A percentile compares a stretch with the other conserved stretches of the same genome.
phyloP scores from a whole-genome alignment of 2,113 vertebrate genomes.

The Benitochromis conjunctus region DNA sequence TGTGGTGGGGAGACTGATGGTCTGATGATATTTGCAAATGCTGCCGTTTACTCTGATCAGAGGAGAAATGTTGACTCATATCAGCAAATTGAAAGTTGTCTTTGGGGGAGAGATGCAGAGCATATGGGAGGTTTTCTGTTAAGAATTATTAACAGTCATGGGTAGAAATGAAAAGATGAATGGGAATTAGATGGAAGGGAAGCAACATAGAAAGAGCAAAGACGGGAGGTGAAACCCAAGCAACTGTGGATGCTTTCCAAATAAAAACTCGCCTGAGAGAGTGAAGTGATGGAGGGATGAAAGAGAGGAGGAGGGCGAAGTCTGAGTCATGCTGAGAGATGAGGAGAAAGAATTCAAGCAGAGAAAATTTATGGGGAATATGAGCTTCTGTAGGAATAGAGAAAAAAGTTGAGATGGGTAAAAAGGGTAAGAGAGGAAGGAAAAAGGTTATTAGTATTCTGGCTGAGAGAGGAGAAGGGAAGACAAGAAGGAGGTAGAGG shows the following conservation, averaged over 20 bases:
- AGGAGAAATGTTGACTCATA: not conserved
- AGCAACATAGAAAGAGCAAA: not conserved
- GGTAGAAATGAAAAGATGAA: not conserved
- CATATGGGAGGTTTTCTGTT: not conserved
- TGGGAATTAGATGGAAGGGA: not conserved
- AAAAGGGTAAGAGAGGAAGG: not conserved
- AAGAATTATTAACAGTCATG: not conserved
- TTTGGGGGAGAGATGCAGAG: not conserved
- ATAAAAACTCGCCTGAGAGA: slow-evolving; percentile 15
- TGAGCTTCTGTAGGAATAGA: slow-evolving; percentile 20
- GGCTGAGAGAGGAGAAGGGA: not conserved
- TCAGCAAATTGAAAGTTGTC: not conserved
- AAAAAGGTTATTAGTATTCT: slow-evolving; percentile 31
- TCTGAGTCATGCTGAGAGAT: slow-evolving; percentile 50
- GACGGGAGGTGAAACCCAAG: not conserved
- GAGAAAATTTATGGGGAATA: slow-evolving; percentile 46
- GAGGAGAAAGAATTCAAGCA: slow-evolving; percentile 46
- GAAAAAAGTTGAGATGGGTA: not conserved
- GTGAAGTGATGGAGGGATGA: slow-evolving; percentile 8
- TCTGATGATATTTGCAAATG: not conserved
- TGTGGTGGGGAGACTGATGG: not conserved
- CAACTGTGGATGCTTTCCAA: not conserved
- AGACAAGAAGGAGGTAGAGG: not conserved
- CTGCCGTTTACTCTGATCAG: not conserved
- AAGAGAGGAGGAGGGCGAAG: not conserved